Base-by-base conservation (phyloP, 2,797 vertebrate genomes). In the Vespertilio murinus region DNA sequence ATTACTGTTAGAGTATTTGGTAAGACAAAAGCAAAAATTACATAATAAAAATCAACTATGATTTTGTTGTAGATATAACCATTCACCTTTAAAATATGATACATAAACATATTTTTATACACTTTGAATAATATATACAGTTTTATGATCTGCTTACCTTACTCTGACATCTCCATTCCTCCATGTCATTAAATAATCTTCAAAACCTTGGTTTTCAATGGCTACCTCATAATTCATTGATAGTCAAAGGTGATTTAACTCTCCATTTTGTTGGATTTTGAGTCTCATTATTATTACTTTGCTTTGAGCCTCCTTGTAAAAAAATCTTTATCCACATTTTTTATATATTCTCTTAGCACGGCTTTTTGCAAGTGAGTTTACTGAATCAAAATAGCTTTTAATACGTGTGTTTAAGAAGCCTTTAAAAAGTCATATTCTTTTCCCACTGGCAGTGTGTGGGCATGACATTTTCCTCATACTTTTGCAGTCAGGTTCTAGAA, bases 321-420 rank as follows among this genome's bases (percentile, higher is more conserved):
- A 87, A 91, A 80, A 12, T 40, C 17, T 93, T 85, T 45, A 10
- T 71, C 23, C 35, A 59, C 6, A 11, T 90, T 25, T 25, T 92
- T 30, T 88, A 1, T 70, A 69, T 87, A 70, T 75, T 94, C 11
- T 89, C 28, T 86, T 90, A 70, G 47, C 8, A 49, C 9, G 74
- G 9, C 23, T 80, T 90, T 52, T 83, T 82, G 2, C 22, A 90
- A 82, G 13, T 75, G 33, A 5, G 13, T 22, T 95, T 86, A 49
- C 64, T 87, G 94, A 20, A 83, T 42, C 80, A 87, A 89, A 89
- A 80, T 90, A 33, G 17, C 17, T 93, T 18, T 90, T 90, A 61
- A 59, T 35, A 61, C 13, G 17, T 52, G 25, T n/a, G 28, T 6
- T 59, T 87, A 59, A 80, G 47, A 45, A 52, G 40, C 23, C 30